Evolutionary conservation across 2,888 invertebrate species (phyloP), one percentile per base, ranked within the genome.

Genomic region (Dynastes hyllus): DNA sequence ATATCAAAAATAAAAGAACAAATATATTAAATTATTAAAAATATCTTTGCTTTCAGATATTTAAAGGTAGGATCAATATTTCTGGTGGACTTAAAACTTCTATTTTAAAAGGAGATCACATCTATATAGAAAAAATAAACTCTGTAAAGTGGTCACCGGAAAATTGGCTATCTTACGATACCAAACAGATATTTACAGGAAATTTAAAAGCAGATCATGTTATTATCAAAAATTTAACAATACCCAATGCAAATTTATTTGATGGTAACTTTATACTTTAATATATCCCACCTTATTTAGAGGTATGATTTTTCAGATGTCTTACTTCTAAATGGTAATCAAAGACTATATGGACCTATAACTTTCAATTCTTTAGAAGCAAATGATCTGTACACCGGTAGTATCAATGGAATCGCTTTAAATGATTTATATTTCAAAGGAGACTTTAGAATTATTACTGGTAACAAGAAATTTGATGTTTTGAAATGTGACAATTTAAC

Each of bases 161-260:
- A 40, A 78, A 83, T 16, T 87, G 86, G 86, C 81, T 87, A 73
- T 85, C 83, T 32, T 85, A 85, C 70, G 76, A 82, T 13, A 82
- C 83, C 81, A 79, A 82, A 9, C 87, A 88, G 83, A 85, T 80
- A 3, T 84, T 88, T 50, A 83, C 80, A 29, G 86, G 86, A n/a
- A 80, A 76, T 16, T 83, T 84, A 13, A 82, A 73, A 78, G 77
- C 83, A 6, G 80, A 83, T 32, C 78, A 80, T 22, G 32, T 87
- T 11, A 78, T 69, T 13, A 81, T 82, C 5, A 80, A 81, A 29
- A 77, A 81, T 71, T 70, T 86, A 29, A 67, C 82, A 78, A 81
- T 83, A 40, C 80, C 82, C 16, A 63, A 82, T 71, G 80, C 82
- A 53, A 71, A 78, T 22, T 40, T 83, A 40, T 84, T 86, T 32